Conservation (phyloP, 2,888 invertebrate genomes). For the Petrophora chlorosata region DNA sequence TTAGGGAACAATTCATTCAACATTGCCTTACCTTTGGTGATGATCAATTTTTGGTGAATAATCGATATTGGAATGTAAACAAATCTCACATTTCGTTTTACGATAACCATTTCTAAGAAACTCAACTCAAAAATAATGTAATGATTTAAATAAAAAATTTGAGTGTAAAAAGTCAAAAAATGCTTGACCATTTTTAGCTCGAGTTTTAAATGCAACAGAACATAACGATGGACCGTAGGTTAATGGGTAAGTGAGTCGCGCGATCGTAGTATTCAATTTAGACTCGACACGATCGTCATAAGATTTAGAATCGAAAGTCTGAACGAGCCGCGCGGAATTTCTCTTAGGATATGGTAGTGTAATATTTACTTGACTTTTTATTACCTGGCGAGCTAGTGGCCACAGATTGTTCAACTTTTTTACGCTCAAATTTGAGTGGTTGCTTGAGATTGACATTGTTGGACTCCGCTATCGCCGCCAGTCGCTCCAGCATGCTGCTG, state of each 20-base stretch:
- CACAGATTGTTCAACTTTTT: slow-evolving; percentile 85
- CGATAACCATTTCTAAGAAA: slow-evolving; percentile 64
- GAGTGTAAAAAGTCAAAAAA: slow-evolving; percentile 85
- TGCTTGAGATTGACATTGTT: slow-evolving; percentile 92
- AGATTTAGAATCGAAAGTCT: slow-evolving; percentile 30
- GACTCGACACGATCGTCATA: slow-evolving; percentile 40
- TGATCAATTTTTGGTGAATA: slow-evolving; percentile 68
- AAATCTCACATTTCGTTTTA: slow-evolving; percentile 67
- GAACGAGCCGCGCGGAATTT: slow-evolving; percentile 53
- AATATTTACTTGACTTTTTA: slow-evolving; percentile 85
- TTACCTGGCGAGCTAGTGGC: slow-evolving; percentile 86
- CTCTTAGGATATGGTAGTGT: slow-evolving; percentile 83
- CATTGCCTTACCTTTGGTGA: slow-evolving; percentile 80
- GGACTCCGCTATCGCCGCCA: slow-evolving; percentile 95
- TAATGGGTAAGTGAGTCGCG: slow-evolving; percentile 48
- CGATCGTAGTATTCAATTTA: slow-evolving; percentile 36
- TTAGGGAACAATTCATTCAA: slow-evolving; percentile 66
- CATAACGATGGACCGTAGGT: slow-evolving; percentile 67
- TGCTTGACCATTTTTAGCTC: slow-evolving; percentile 84
- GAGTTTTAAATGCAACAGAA: slow-evolving; percentile 76
- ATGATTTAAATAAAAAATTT: slow-evolving; percentile 67
- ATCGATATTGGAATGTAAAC: slow-evolving; percentile 77
- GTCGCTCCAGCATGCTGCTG: slow-evolving; percentile 90
- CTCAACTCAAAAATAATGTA: slow-evolving; percentile 66
- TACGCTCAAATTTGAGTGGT: slow-evolving; percentile 88